Evolutionary conservation across 2,888 invertebrate genomes (phyloP), one percentile per base, ranked within the genome.

Genomic region (Amphimallon solstitiale): DNA sequence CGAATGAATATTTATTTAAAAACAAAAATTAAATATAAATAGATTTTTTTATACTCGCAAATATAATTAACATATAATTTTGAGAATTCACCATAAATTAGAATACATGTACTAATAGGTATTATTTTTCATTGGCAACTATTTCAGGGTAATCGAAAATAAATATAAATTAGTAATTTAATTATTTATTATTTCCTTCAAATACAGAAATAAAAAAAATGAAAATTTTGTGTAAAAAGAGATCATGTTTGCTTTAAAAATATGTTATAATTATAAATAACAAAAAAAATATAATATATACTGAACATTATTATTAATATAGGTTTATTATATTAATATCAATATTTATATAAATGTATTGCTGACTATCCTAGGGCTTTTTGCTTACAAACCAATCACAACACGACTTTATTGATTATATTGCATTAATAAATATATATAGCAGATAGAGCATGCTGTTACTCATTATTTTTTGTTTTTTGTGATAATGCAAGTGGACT

Each of bases 371-470:
- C 75, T 79, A 80, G 80, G 78, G 81, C 80, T 81, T 81, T 79
- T 80, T 79, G 81, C 81, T 81, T 81, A 49, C 60, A 67, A 78
- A 76, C 76, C 74, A 79, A 79, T 63, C 82, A 82, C 82, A 82
- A 82, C 82, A 82, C 82, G 82, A 82, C 82, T 82, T 29, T 76
- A 79, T 74, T 73, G 76, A 76, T 79, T 72, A 78, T 29, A 29
- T 5, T 29, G 29, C 78, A 78, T 77, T 78, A 78, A 78, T 72
- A 71, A 76, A 45, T 45, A 43, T 43, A 45, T 45, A 15, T 45
- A 45, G 45, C 45, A 45, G 45, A 45, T 80, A 80, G 78, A 72
- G 78, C 78, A 78, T 76, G 80, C 80, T 80, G 78, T 80, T 80
- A 79, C 79, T 79, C 78, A 75, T 72, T 73, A 71, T 63, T 64